phyloP scores from a whole-genome alignment of 2,888 invertebrate species.

The Atethmia centrago region DNA sequence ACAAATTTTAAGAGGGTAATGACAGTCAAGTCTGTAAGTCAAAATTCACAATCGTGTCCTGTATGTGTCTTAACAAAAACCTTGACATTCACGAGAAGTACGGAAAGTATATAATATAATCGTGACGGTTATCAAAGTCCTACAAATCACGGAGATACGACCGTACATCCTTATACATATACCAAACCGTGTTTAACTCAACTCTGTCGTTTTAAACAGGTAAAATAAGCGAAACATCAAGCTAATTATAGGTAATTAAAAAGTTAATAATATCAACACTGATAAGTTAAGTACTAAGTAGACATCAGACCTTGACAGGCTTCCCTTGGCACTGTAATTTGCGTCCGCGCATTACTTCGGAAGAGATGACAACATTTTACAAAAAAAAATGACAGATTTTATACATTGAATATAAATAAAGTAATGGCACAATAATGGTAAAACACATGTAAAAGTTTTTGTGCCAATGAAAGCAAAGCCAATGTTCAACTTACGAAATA shows the following conservation, averaged over 20 bases:
- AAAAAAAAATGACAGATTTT: slow-evolving; percentile 4
- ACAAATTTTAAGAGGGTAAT: slow-evolving; percentile 7
- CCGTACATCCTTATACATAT: not conserved
- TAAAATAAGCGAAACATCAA: not conserved
- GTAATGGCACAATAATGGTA: slow-evolving; percentile 7
- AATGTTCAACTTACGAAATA: slow-evolving; percentile 20
- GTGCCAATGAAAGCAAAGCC: too few species aligned
- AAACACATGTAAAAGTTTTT: slow-evolving; percentile 8
- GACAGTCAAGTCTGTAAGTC: slow-evolving; percentile 17
- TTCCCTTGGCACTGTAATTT: slow-evolving; percentile 65
- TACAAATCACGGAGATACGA: not conserved
- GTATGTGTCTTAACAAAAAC: slow-evolving; percentile 11
- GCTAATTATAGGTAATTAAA: not conserved
- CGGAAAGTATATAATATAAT: not conserved
- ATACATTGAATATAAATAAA: not conserved
- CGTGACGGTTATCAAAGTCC: not conserved
- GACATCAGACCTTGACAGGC: slow-evolving; percentile 59
- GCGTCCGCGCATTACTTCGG: slow-evolving; percentile 33
- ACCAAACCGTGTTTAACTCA: not conserved
- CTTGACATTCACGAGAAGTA: slow-evolving; percentile 7
- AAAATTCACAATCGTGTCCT: slow-evolving; percentile 26
- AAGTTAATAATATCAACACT: slow-evolving; percentile 5
- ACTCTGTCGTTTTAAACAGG: not conserved
- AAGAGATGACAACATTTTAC: slow-evolving; percentile 1
- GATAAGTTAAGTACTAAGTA: slow-evolving; percentile 36